phyloP scores from a whole-genome alignment of 2,888 invertebrate species.

The Cryptocheilus praepositus region DNA sequence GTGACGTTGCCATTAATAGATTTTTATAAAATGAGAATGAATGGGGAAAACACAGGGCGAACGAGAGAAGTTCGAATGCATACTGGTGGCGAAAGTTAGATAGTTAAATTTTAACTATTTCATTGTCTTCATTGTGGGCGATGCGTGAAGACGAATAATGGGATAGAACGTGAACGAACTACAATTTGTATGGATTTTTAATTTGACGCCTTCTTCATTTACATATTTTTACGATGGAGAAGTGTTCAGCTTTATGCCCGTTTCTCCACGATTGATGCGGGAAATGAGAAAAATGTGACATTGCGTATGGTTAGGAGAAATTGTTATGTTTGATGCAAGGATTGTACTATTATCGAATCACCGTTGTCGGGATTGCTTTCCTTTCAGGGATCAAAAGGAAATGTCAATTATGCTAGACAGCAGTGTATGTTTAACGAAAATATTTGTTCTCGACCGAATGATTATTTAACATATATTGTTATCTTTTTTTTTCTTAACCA shows the following conservation, averaged over 20 bases:
- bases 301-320: background rate
- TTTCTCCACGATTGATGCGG: background rate
- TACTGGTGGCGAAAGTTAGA: background rate
- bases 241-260: background rate
- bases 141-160: background rate
- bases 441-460: constrained; percentile 25
- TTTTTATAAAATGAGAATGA: constrained; percentile 38
- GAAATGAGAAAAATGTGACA: background rate
- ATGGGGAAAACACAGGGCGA: constrained; percentile 6
- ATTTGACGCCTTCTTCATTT: background rate
- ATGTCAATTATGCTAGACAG: constrained; percentile 41
- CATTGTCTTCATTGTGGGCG: background rate
- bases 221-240: background rate
- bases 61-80: constrained; percentile 10
- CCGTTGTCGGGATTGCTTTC: constrained; percentile 11
- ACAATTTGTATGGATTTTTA: constrained; percentile 1
- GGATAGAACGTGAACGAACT: background rate
- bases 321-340: background rate
- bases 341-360: background rate
- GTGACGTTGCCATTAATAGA: constrained; percentile 55
- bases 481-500: constrained; percentile 27
- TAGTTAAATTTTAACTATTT: constrained; percentile 27
- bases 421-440: constrained; percentile 19
- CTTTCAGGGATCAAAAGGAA: constrained; percentile 19
- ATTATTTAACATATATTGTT: constrained; percentile 28